phyloP scores from a whole-genome alignment of 1,140 invertebrate genomes.

The Papilio machaon region DNA sequence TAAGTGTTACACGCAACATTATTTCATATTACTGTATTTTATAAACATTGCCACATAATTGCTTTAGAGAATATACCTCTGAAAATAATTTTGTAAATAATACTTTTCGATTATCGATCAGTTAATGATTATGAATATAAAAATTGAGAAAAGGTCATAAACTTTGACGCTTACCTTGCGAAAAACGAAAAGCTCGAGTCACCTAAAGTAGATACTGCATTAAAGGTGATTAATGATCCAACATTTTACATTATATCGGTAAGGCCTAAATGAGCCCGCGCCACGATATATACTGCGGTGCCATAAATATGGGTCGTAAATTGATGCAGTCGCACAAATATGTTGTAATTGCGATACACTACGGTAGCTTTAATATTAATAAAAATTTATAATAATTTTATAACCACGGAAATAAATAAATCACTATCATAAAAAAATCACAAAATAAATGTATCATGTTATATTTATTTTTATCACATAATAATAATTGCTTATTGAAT shows the following conservation, averaged over 20 bases:
- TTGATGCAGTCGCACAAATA: neutral
- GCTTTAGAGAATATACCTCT: too few species aligned
- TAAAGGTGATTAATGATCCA: conserved; percentile 19
- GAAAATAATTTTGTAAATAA: neutral
- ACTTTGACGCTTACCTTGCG: conserved; percentile 18
- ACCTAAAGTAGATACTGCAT: conserved; percentile 13
- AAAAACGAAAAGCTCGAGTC: conserved; percentile 12
- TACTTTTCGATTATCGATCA: neutral
- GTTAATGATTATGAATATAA: neutral
- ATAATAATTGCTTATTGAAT: neutral
- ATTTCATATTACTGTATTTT: too few species aligned
- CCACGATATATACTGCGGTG: neutral
- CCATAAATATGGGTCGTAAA: conserved; percentile 8
- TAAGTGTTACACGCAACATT: too few species aligned
- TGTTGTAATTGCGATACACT: neutral
- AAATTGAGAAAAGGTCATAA: conserved; percentile 11
- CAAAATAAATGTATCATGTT: neutral
- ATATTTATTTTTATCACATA: neutral
- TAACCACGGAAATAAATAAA: neutral
- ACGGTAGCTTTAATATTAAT: neutral
- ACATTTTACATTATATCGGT: conserved; percentile 19
- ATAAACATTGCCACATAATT: too few species aligned
- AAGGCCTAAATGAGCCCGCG: conserved; percentile 1
- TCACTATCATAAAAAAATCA: neutral
- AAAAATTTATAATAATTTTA: neutral